Evolutionary conservation across 2,797 vertebrate genomes (phyloP), one percentile per base, ranked within the genome.

Genomic region (Allenopithecus nigroviridis): DNA sequence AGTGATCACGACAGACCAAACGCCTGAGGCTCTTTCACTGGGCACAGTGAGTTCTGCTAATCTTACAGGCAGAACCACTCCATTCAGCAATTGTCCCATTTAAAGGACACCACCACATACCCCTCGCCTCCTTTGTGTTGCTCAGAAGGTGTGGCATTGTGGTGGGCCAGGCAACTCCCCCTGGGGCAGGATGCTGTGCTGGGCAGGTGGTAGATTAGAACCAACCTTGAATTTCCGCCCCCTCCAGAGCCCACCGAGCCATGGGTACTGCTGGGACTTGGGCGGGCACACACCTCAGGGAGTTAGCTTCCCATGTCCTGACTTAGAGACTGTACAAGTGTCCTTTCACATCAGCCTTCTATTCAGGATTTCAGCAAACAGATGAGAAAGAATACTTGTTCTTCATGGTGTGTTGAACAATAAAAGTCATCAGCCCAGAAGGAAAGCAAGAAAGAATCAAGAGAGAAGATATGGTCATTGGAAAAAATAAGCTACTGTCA

Each of bases 191-290:
- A 30, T 0, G 2, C 64, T 5, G 48, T 4, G n/a, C 30, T 26
- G 33, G 12, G 1, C 13, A 12, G 8, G 30, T 10, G 11, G 30
- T 10, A 4, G 19, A 13, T 5, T 6, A 5, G 59, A 89, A 59
- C 79, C 28, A 1, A 26, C 33, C 53, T 61, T 10, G 22, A 21
- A 2, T 16, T 43, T 41, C 22, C 0, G 1, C 13, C 24, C 36
- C 55, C 48, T n/a, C 61, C 0, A 0, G 8, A 43, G 46, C 36
- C 61, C 41, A 68, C 3, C 0, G 21, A 74, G 30, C 30, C n/a
- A 17, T 0, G 0, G 1, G 10, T 19, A 50, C 8, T 41, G 21
- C 53, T 16, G 76, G 59, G 28, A 28, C 70, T 19, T 3, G 33
- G 53, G 4, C 21, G 21, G 2, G 21, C 1, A 1, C n/a, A 39